Evolutionary conservation across 2,113 vertebrate genomes (phyloP).

Genomic region (Cervus canadensis): DNA sequence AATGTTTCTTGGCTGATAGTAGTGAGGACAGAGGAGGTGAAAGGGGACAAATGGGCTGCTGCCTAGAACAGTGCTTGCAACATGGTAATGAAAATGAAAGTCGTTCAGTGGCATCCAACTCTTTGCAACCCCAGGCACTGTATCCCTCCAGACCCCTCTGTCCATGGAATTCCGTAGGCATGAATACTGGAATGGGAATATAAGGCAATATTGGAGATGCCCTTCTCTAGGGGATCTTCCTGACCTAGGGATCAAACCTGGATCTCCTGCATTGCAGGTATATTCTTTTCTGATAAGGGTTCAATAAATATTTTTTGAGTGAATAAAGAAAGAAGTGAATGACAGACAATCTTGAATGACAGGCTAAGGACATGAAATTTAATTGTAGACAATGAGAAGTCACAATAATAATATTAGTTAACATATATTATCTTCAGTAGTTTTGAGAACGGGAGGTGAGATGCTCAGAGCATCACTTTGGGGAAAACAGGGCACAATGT

Average conservation of each 20-base stretch:
- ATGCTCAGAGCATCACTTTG: background rate
- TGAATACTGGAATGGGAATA: background rate
- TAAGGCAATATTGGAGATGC: background rate
- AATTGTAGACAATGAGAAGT: background rate
- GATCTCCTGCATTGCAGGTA: background rate
- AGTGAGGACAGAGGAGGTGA: no score
- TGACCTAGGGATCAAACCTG: background rate
- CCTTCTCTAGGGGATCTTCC: background rate
- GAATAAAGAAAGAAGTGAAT: background rate
- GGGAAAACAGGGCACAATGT: background rate
- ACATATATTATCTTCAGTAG: no score
- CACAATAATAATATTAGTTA: background rate
- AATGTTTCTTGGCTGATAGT: no score
- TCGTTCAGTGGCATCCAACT: background rate
- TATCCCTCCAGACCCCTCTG: background rate
- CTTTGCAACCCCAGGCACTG: background rate
- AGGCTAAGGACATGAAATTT: background rate
- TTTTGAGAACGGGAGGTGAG: background rate
- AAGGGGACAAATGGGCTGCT: no score
- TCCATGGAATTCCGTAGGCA: background rate
- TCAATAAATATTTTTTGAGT: background rate
- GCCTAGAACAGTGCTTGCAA: background rate
- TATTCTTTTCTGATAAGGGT: background rate
- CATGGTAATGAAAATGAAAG: background rate
- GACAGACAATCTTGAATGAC: background rate